Evolutionary conservation across 2,797 vertebrate species (phyloP), one percentile per base, ranked within the genome.

Genomic region (Galaxias olidus): DNA sequence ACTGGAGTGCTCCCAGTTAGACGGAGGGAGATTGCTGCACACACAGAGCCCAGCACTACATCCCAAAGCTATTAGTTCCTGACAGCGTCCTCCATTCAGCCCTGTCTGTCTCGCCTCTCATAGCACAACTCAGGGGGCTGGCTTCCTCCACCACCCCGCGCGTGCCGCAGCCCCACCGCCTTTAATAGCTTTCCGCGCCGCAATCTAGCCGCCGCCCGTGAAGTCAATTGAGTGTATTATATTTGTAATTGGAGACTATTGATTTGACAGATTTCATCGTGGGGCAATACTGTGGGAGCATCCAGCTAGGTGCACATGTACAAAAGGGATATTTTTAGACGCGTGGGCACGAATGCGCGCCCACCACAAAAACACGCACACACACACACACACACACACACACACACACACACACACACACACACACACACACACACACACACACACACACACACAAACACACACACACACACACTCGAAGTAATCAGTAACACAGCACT

Each of bases 221-320:
- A 71, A 88, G 87, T 86, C 87, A 88, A 84, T 86, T 85, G 86
- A 81, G 79, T 87, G 89, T 82, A 88, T 89, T 89, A 87, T 89
- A 86, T 86, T 82, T 51, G 86, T 89, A 89, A 90, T 89, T 88
- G 89, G 78, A 85, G 77, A 81, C 77, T 84, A 86, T 87, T 89
- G 89, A 90, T 87, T 30, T 89, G 89, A 89, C 89, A 84, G 83
- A 69, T 74, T 73, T 55, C 8, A 17, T n/a, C n/a, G n/a, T n/a
- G n/a, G n/a, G n/a, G n/a, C n/a, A 86, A 82, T 63, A 74, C 67
- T 48, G 42, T 72, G 59, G 81, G 82, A 89, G 84, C 86, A 81
- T 72, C 76, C 80, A 66, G 76, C 75, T 77, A 76, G 20, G 53
- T 56, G 30, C 30, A 15, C 19, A 41, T 12, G 30, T 4, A n/a